Conservation (phyloP, 1,140 invertebrate genomes). For the Choristoneura fumiferana region DNA sequence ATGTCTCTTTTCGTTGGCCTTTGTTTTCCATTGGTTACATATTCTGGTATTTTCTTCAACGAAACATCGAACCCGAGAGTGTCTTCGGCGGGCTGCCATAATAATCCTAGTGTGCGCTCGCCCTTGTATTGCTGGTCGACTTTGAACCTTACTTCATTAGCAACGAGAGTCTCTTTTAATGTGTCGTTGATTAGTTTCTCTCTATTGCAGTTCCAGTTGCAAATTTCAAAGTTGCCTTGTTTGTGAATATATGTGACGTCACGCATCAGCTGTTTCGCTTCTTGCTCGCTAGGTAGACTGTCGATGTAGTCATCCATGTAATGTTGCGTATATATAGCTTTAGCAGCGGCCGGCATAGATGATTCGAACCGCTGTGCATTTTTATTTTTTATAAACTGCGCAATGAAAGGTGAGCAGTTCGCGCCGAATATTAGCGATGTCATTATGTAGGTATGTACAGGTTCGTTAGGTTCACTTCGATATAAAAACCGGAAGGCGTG, state of each 20-base stretch:
- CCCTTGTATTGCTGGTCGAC: background rate
- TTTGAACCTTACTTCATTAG: background rate
- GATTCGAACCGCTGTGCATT: background rate
- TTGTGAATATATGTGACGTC: conserved; percentile 31
- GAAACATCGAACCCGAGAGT: background rate
- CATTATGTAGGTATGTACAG: background rate
- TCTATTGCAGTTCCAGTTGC: background rate
- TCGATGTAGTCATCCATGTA: conserved; percentile 48
- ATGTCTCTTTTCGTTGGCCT: background rate
- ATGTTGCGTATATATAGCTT: conserved; percentile 29
- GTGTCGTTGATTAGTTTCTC: background rate
- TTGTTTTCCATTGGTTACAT: background rate
- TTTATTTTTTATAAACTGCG: background rate
- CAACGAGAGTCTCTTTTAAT: background rate
- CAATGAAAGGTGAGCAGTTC: background rate
- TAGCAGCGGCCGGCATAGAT: conserved; percentile 20
- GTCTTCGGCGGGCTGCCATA: background rate
- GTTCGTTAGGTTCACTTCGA: background rate
- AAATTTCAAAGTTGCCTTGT: background rate
- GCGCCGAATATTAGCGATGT: background rate
- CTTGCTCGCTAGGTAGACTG: conserved; percentile 24
- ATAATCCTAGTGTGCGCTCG: background rate
- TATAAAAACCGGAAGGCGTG: background rate
- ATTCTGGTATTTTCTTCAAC: background rate
- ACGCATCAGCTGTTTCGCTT: conserved; percentile 25